Evolutionary conservation across 2,888 invertebrate species (phyloP).

Genomic region (Cephus pulcher): DNA sequence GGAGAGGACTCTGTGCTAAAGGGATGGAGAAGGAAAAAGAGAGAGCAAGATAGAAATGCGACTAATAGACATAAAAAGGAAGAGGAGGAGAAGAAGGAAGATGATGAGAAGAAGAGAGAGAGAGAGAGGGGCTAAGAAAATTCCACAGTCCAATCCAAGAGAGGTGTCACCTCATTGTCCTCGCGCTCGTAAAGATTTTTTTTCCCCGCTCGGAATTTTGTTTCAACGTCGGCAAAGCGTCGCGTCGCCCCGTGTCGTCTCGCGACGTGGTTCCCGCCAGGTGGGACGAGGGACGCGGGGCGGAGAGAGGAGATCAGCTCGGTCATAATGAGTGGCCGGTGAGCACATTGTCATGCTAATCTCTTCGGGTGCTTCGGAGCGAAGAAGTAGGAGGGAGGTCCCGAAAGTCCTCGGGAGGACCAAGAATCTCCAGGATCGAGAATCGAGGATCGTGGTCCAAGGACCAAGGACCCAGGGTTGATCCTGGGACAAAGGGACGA

Average conservation of each 20-base stretch:
- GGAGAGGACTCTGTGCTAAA: background rate
- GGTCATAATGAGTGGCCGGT: slow-evolving; percentile 61
- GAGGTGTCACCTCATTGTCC: slow-evolving; percentile 51
- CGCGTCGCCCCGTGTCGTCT: background rate
- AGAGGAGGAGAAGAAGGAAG: slow-evolving; percentile 11
- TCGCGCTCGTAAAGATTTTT: slow-evolving; percentile 40
- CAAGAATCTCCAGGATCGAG: slow-evolving; percentile 36
- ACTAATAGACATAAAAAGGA: background rate
- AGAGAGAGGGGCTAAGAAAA: slow-evolving; percentile 20
- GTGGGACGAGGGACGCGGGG: slow-evolving; percentile 28
- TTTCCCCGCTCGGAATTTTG: slow-evolving; percentile 43
- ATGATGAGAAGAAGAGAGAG: slow-evolving; percentile 26
- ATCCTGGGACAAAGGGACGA: slow-evolving; percentile 54
- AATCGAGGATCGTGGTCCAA: slow-evolving; percentile 35
- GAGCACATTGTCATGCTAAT: slow-evolving; percentile 63
- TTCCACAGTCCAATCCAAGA: slow-evolving; percentile 32
- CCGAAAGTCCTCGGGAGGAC: slow-evolving; percentile 26
- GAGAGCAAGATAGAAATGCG: slow-evolving; percentile 14
- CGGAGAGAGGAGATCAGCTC: slow-evolving; percentile 37
- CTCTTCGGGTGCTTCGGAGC: slow-evolving; percentile 41
- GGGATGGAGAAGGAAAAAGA: slow-evolving; percentile 11
- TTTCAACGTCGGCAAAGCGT: slow-evolving; percentile 31
- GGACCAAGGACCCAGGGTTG: slow-evolving; percentile 38
- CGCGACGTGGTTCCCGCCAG: background rate
- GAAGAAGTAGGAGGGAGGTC: background rate